Percentiles rank a stretch among this genome's conserved stretches.
Conservation (phyloP, 1,140 invertebrate genomes). For the Hycleus cichorii region DNA sequence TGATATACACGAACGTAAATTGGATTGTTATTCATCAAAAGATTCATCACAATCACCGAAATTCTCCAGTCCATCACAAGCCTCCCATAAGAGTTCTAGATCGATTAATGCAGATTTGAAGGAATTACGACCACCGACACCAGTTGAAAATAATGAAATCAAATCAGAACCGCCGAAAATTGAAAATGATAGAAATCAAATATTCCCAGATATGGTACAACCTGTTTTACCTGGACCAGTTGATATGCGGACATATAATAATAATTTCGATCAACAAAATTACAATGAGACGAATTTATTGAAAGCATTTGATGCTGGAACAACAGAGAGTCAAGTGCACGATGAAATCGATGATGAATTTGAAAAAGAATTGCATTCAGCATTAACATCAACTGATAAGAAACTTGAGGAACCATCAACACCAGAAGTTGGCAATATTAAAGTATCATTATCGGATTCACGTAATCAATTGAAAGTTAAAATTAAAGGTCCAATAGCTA, state of each 20-base stretch:
- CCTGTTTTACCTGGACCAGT: constrained; percentile 74
- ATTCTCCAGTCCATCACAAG: constrained; percentile 44
- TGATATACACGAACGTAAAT: constrained; percentile 60
- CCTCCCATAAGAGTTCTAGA: constrained; percentile 20
- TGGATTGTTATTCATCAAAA: constrained; percentile 37
- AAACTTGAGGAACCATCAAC: constrained; percentile 44
- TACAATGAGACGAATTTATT: constrained; percentile 54
- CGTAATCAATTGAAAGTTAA: constrained; percentile 83
- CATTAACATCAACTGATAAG: constrained; percentile 51
- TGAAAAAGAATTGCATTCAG: constrained; percentile 65
- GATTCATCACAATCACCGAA: constrained; percentile 24
- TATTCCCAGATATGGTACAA: constrained; percentile 53
- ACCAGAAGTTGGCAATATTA: constrained; percentile 47
- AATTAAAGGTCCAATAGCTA: constrained; percentile 82
- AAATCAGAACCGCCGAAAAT: constrained; percentile 25
- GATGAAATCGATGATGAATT: constrained; percentile 69
- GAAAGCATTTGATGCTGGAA: constrained; percentile 54
- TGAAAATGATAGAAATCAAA: constrained; percentile 23
- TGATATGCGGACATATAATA: constrained; percentile 75
- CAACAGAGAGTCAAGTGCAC: constrained; percentile 56
- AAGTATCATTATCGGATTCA: constrained; percentile 63
- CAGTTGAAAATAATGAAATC: constrained; percentile 30
- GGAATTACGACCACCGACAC: constrained; percentile 37
- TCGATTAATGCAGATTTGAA: constrained; percentile 40
- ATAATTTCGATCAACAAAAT: constrained; percentile 44